Percentiles rank a stretch among this genome's conserved stretches.
phyloP scores from a whole-genome alignment of 2,797 vertebrate species.

The Scolopax bukidnonensis region DNA sequence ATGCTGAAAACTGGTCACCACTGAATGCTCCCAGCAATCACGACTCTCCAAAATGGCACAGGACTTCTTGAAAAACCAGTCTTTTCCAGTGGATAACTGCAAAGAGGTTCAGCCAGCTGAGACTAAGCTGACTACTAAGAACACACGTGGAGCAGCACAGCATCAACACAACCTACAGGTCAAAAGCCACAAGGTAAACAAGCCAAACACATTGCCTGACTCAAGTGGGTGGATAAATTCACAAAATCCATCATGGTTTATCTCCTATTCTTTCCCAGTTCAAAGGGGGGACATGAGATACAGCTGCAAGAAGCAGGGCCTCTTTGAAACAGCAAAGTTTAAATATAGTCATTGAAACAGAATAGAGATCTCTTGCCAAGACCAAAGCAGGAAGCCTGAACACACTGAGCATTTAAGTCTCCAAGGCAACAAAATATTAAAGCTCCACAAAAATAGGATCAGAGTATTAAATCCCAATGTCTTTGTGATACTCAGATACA shows the following conservation, averaged over 20 bases:
- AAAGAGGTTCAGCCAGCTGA: neutral
- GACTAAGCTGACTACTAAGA: neutral
- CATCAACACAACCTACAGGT: neutral
- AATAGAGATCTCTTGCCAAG: conserved; percentile 50
- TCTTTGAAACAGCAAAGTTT: conserved; percentile 40
- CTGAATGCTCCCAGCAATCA: neutral
- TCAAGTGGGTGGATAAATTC: neutral
- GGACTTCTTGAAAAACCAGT: neutral
- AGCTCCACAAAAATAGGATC: conserved; percentile 55
- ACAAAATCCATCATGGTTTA: neutral
- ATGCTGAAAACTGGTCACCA: neutral
- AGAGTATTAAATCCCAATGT: conserved; percentile 28
- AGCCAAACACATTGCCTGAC: neutral
- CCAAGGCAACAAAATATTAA: conserved; percentile 69
- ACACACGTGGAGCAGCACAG: accelerated
- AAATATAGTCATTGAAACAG: conserved; percentile 33
- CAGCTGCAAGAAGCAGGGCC: conserved; percentile 27
- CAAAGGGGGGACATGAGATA: conserved; percentile 18
- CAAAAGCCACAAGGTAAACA: neutral
- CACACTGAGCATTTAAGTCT: conserved; percentile 17
- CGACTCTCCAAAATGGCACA: neutral
- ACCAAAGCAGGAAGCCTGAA: conserved; percentile 52
- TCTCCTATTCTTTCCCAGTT: neutral
- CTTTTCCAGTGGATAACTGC: neutral
- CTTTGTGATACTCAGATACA: conserved; percentile 37